Conservation (phyloP, 2,113 vertebrate species). For the Isichthys henryi region DNA sequence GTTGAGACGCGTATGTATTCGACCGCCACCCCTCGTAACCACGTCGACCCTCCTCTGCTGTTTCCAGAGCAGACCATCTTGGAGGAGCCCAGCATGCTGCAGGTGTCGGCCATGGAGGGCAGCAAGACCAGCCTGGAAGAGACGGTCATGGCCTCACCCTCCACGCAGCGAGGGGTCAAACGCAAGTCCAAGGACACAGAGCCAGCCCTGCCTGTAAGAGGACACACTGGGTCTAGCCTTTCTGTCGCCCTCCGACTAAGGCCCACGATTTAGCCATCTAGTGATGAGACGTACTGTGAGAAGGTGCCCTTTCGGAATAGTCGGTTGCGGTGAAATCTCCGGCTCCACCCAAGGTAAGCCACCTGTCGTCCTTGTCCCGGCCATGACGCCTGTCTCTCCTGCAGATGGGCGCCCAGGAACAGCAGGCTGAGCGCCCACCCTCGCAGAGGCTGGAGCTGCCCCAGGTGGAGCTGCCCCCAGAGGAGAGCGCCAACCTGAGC, state of each 20-base stretch:
- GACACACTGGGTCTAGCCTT: not conserved
- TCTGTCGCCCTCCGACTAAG: too few relatives aligned
- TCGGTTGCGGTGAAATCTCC: not conserved
- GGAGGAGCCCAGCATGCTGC: constrained; percentile 87
- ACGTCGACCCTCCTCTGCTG: not conserved
- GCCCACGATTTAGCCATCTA: not conserved
- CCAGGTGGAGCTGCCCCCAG: constrained; percentile 86
- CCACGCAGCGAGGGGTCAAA: constrained; percentile 80
- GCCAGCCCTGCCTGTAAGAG: constrained; percentile 70
- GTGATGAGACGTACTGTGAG: not conserved
- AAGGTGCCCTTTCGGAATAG: not conserved
- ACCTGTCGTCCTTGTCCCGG: not conserved
- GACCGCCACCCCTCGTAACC: not conserved
- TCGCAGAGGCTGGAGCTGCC: constrained; percentile 75
- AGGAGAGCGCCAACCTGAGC: constrained; percentile 77
- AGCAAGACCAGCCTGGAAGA: constrained; percentile 87
- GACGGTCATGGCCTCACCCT: constrained; percentile 86
- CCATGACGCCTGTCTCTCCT: not conserved
- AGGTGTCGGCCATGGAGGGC: constrained; percentile 81
- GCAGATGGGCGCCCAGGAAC: constrained; percentile 57
- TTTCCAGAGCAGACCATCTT: constrained; percentile 83
- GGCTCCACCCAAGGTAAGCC: not conserved
- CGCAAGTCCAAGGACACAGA: constrained; percentile 84
- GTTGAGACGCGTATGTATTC: not conserved
- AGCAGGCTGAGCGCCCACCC: constrained; percentile 53